Base-by-base conservation (phyloP, 2,797 vertebrate genomes). In the Eidolon dupreanum region DNA sequence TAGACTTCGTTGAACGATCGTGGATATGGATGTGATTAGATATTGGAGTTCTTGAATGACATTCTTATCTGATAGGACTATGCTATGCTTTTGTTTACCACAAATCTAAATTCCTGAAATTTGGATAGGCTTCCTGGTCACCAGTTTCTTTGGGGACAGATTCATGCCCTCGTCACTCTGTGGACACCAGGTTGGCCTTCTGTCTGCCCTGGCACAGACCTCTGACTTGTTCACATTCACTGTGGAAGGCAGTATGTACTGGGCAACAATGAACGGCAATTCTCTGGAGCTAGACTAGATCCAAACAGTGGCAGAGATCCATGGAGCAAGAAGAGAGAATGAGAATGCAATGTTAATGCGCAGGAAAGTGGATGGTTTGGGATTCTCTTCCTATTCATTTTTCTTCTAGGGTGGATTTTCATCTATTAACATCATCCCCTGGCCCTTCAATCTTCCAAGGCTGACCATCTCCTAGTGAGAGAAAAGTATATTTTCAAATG, bases 371-470 rank as follows among this genome's bases (percentile, higher is more conserved):
- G 51, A 28, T 91, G 13, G 28, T 75, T 65, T 82, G 61, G 36
- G n/a, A 73, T 78, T 31, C 38, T 90, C 17, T 87, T 78, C 43
- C 19, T 84, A 15, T 84, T 90, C 51, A 17, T 87, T 93, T 74
- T 93, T 94, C 20, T 93, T 79, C 20, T 28, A 88, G 22, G 63
- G 13, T 89, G 81, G 63, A n/a, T 87, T 95, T 95, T 95, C 38
- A 63, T 77, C 22, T 82, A 33, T 88, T 91, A 74, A 20, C 4
- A 20, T 73, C 36, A 79, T 89, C 22, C 19, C 28, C 8, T 70
- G 65, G 26, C 19, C 33, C 19, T 63, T 91, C 38, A 93, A 22
- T 26, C 16, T 84, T 38, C 43, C 26, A 1, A 19, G 22, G 20
- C n/a, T 33, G 38, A 87, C 41, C 71, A 8, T 78, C 61, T 93